Evolutionary conservation across 2,797 vertebrate genomes (phyloP).

Genomic region (Ambastaia sidthimunki): DNA sequence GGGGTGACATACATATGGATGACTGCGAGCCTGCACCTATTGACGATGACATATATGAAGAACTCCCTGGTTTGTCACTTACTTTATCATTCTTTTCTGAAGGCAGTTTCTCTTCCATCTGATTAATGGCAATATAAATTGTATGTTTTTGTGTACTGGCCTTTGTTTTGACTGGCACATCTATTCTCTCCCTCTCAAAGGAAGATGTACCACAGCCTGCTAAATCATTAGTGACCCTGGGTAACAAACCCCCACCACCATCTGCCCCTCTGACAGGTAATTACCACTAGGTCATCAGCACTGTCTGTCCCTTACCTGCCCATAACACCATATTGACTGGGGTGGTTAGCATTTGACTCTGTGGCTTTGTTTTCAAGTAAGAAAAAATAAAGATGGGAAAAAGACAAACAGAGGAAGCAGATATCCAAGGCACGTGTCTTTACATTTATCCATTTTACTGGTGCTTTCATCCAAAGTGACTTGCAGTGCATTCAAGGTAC

Average conservation of each 20-base stretch:
- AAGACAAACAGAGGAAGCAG: too few species aligned
- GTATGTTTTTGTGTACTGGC: conserved; percentile 26
- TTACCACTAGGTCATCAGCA: conserved; percentile 41
- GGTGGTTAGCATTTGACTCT: conserved; percentile 33
- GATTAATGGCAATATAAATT: background rate
- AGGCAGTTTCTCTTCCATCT: too few species aligned
- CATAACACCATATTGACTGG: conserved; percentile 9
- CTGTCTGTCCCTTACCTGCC: conserved; percentile 35
- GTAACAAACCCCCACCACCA: conserved; percentile 77
- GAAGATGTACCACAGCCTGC: conserved; percentile 71
- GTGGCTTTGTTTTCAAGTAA: background rate
- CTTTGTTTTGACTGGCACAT: conserved; percentile 10
- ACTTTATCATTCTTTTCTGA: background rate
- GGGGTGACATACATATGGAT: conserved; percentile 88
- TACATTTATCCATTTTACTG: background rate
- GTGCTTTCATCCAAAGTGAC: background rate
- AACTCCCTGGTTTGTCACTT: conserved; percentile 85
- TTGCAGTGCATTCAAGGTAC: background rate
- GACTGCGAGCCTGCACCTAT: conserved; percentile 74
- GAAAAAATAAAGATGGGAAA: too few species aligned
- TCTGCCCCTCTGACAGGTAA: conserved; percentile 69
- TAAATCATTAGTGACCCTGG: conserved; percentile 67
- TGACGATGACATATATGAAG: conserved; percentile 94
- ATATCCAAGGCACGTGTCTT: background rate
- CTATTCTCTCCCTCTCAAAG: conserved; percentile 70